These are phyloP conservation scores for Ennomos quercinarius DNA, from an alignment of 2,888 invertebrate species.

Conservation along the genomic window DNA sequence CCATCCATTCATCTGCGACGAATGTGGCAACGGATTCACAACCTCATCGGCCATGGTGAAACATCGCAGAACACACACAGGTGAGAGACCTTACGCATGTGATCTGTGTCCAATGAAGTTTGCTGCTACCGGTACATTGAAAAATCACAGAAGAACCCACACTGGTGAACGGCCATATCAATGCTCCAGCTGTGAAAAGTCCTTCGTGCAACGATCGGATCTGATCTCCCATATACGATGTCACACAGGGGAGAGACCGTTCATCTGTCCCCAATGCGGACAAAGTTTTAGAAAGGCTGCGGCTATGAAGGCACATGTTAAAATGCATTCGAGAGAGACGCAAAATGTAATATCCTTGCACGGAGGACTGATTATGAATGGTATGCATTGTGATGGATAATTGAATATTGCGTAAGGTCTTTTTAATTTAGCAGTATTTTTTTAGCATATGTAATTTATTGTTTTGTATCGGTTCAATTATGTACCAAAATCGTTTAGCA, in stretches of 20 bases:
- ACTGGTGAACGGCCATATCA: slow-evolving; percentile 86
- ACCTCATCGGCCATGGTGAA: slow-evolving; percentile 86
- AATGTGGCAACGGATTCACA: slow-evolving; percentile 84
- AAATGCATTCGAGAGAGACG: slow-evolving; percentile 59
- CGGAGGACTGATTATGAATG: slow-evolving; percentile 8
- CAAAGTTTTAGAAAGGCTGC: slow-evolving; percentile 82
- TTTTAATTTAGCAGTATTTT: no score
- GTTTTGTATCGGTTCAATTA: no score
- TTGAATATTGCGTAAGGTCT: slow-evolving; percentile 7
- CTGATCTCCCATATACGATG: slow-evolving; percentile 83
- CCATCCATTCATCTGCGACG: slow-evolving; percentile 85
- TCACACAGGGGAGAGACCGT: slow-evolving; percentile 82
- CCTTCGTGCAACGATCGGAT: slow-evolving; percentile 86
- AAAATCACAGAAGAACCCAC: slow-evolving; percentile 83
- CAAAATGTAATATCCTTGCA: slow-evolving; percentile 39
- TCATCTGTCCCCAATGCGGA: slow-evolving; percentile 75
- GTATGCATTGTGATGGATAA: slow-evolving; percentile 37
- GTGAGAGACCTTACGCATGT: slow-evolving; percentile 85
- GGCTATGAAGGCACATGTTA: slow-evolving; percentile 79
- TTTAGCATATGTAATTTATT: no score
- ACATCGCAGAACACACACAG: slow-evolving; percentile 85
- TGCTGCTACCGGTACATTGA: slow-evolving; percentile 84
- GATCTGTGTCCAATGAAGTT: slow-evolving; percentile 85
- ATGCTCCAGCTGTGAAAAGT: slow-evolving; percentile 83
- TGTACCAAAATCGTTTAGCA: no score